These are phyloP conservation scores for Lacerta viridis DNA, from an alignment of 2,797 vertebrate genomes.

Conservation along the genomic window DNA sequence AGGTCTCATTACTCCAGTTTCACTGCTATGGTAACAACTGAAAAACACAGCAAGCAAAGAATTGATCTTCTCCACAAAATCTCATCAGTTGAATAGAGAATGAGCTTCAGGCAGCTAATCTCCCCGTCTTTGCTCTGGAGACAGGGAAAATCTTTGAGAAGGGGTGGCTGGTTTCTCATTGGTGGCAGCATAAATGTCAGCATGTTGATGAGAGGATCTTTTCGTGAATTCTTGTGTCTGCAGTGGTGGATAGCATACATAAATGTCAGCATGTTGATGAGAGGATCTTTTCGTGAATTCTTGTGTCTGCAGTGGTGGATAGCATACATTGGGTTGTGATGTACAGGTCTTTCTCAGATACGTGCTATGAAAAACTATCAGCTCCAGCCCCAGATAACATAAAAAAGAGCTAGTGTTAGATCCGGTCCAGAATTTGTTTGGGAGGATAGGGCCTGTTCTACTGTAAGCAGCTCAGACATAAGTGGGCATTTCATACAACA, in stretches of 20 bases:
- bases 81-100: constrained; percentile 3
- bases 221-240: not conserved
- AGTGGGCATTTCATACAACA: too few species aligned
- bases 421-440: too few species aligned
- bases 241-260: not conserved
- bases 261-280: not conserved
- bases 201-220: not conserved
- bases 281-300: not conserved
- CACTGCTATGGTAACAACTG: not conserved
- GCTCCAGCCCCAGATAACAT: not conserved
- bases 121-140: not conserved
- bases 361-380: not conserved
- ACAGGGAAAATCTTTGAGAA: not conserved
- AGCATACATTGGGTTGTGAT: not conserved
- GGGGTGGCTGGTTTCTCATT: constrained; percentile 5
- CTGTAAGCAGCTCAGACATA: too few species aligned
- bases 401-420: not conserved
- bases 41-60: constrained; percentile 28
- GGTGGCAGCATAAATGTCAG: not conserved
- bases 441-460: too few species aligned
- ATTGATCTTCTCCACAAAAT: not conserved
- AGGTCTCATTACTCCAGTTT: constrained; percentile 16
- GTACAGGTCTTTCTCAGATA: not conserved
- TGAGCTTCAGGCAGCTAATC: constrained; percentile 18
- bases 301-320: not conserved